These are phyloP conservation scores for Cremastinae sp. DNA, from an alignment of 2,888 invertebrate species.

Conservation along the genomic window DNA sequence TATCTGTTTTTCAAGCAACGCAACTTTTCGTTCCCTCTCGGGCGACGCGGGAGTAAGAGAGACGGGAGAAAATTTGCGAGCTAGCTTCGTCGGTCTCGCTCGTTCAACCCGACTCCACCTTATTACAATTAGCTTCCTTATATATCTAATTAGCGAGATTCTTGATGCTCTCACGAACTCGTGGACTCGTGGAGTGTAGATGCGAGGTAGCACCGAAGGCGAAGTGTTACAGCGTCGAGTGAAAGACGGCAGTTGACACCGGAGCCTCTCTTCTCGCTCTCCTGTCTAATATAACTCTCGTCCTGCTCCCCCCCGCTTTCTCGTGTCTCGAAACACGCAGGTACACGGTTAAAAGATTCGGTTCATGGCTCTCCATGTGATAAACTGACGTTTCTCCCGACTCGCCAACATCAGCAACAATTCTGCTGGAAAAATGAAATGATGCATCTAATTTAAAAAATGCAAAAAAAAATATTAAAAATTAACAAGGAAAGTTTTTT, in stretches of 20 bases:
- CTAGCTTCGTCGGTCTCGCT: constrained; percentile 49
- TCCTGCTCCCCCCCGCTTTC: constrained; percentile 57
- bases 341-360: constrained; percentile 20
- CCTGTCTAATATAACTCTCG: constrained; percentile 73
- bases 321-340: constrained; percentile 17
- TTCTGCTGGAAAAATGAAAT: no score
- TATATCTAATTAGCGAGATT: constrained; percentile 79
- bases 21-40: not conserved
- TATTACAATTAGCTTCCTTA: constrained; percentile 79
- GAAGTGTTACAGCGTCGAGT: constrained; percentile 71
- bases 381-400: constrained; percentile 48
- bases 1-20: no score
- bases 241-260: constrained; percentile 77
- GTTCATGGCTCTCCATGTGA: constrained; percentile 60
- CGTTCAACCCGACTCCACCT: constrained; percentile 76
- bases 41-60: constrained; percentile 31
- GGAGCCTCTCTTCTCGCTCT: constrained; percentile 70
- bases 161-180: constrained; percentile 69
- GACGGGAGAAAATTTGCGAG: constrained; percentile 54
- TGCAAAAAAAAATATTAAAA: no score
- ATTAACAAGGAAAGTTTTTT: no score
- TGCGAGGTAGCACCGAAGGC: constrained; percentile 1
- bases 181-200: constrained; percentile 47
- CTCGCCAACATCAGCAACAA: no score
- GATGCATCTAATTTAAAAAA: no score